Evolutionary conservation across 1,140 invertebrate species (phyloP), one percentile per base, ranked within the genome.

Genomic region (Drosophila funebris): DNA sequence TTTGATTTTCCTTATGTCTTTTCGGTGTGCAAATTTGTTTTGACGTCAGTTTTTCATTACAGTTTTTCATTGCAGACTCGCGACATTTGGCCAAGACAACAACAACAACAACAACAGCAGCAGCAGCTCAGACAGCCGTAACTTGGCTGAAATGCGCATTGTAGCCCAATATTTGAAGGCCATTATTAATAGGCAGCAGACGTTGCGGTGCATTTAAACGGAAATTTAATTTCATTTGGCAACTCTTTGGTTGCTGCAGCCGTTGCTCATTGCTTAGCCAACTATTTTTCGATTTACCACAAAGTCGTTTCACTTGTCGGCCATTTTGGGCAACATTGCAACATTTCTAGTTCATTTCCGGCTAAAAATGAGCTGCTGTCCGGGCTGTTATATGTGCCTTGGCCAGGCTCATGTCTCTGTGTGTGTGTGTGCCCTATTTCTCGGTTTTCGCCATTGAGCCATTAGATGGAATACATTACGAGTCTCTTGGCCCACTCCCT

Each of bases 311-410:
- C 43, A 52, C 60, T 41, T 60, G 58, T 67, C 58, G 64, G 74
- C 78, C 80, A n/a, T 50, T 56, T 81, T 79, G 52, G 67, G 68
- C 61, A 24, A 37, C 52, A 57, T 44, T 66, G 66, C 82, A 81
- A 81, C 73, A 78, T 87, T 85, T 85, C 83, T 85, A 82, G 82
- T 85, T 85, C 74, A 85, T 85, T 85, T 85, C 82, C 82, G 78
- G 78, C 75, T 82, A 87, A 87, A 85, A 85, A 85, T 85, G 82
- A 85, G 82, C 82, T 85, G 74, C 69, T 73, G 76, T 60, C 76
- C 66, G 62, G 20, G 53, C 22, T 36, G 48, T 60, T 56, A 62
- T 37, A 50, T 31, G 56, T 73, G 57, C 5, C 16, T 33, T 16
- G 24, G 8, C 11, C 11, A 24, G 33, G 13, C 13, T 48, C 44